A percentile compares a stretch with the other conserved stretches of the same genome.
Conservation (phyloP, 2,797 vertebrate genomes). For the Chaetophractus vellerosus region DNA sequence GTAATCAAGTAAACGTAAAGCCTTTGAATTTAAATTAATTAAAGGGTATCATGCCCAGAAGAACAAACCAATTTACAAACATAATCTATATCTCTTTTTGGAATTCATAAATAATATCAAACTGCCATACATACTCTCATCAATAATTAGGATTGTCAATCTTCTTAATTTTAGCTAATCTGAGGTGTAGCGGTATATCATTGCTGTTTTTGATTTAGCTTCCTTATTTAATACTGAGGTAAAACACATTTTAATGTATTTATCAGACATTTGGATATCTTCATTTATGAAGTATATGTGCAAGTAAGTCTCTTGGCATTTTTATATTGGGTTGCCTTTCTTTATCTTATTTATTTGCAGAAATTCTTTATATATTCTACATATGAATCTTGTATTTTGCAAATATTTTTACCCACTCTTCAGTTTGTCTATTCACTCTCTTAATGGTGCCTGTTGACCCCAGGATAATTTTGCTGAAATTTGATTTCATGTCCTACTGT, state of each 20-base stretch:
- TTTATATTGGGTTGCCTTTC: not conserved
- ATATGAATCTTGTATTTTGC: not conserved
- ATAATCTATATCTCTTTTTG: too few relatives aligned
- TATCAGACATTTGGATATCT: not conserved
- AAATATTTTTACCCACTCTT: not conserved
- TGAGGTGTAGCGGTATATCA: not conserved
- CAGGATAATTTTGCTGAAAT: not conserved
- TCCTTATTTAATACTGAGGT: not conserved
- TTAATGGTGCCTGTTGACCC: not conserved
- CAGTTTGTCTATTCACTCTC: not conserved
- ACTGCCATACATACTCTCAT: not conserved
- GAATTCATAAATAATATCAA: too few relatives aligned
- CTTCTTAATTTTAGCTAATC: not conserved
- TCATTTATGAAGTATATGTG: not conserved
- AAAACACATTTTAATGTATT: not conserved
- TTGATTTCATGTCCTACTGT: not conserved
- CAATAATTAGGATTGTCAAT: not conserved
- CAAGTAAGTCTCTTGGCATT: not conserved
- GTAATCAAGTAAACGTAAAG: too few relatives aligned
- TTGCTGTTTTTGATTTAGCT: not conserved
- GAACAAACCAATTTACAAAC: too few relatives aligned
- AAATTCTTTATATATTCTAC: not conserved
- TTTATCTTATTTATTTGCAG: not conserved
- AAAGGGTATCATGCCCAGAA: too few relatives aligned
- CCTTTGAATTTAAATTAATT: too few relatives aligned